Conservation (phyloP, 2,113 vertebrate genomes). For the Thermophis baileyi region DNA sequence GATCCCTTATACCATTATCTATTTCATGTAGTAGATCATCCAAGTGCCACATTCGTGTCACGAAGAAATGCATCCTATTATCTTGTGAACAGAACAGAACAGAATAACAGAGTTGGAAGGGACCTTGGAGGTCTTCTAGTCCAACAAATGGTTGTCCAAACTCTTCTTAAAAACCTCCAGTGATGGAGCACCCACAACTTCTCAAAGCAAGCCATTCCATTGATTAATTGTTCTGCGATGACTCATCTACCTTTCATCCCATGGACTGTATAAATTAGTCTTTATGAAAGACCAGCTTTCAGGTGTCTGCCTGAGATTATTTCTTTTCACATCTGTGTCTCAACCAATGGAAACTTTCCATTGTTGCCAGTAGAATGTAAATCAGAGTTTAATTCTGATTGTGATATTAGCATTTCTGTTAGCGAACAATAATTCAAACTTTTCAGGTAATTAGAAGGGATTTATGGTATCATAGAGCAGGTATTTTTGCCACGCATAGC, state of each 20-base stretch:
- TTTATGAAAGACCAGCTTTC: neutral
- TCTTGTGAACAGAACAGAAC: neutral
- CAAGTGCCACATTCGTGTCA: neutral
- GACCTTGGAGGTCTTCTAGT: neutral
- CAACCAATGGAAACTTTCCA: neutral
- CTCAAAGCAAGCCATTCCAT: neutral
- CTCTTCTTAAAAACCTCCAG: neutral
- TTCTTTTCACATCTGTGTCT: neutral
- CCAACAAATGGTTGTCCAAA: neutral
- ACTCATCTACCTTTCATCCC: neutral
- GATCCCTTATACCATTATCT: neutral
- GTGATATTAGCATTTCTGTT: neutral
- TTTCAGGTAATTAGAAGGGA: neutral
- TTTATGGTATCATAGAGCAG: neutral
- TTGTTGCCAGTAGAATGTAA: neutral
- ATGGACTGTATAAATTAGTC: neutral
- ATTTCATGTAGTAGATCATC: neutral
- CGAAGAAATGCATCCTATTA: neutral
- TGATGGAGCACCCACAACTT: neutral
- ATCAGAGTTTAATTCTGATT: neutral
- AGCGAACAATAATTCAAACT: slow-evolving; percentile 19
- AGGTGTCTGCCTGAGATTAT: neutral
- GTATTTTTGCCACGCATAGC: neutral
- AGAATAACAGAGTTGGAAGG: neutral
- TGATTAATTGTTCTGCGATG: neutral